A percentile compares a stretch with the other conserved stretches of the same genome.
Conservation (phyloP, 2,797 vertebrate species). For the Sebastes cheni region DNA sequence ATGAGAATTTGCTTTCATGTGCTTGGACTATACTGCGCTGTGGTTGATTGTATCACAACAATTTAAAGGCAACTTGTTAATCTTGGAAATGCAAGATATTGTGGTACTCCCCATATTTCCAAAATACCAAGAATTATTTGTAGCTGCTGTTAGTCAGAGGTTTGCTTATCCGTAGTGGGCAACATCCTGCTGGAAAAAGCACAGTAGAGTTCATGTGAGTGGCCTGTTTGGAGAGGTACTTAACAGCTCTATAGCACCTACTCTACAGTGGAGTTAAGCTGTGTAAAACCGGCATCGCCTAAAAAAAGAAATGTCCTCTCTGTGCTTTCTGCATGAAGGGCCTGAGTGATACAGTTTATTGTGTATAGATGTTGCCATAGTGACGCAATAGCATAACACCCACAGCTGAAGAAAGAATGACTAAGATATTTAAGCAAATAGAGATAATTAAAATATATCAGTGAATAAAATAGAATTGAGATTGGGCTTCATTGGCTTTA, state of each 20-base stretch:
- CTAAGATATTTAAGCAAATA: background rate
- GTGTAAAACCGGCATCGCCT: slow-evolving; percentile 30
- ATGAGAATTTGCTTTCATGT: slow-evolving; percentile 2
- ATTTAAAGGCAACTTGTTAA: background rate
- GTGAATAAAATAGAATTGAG: background rate
- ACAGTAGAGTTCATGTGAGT: slow-evolving; percentile 26
- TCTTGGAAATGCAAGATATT: background rate
- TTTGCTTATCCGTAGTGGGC: slow-evolving; percentile 18
- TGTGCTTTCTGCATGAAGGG: slow-evolving; percentile 17
- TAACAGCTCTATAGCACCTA: slow-evolving; percentile 37
- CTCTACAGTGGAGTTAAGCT: slow-evolving; percentile 41
- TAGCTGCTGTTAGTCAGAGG: slow-evolving; percentile 4
- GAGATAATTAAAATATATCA: background rate
- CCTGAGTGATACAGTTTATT: slow-evolving; percentile 6
- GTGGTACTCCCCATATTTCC: background rate
- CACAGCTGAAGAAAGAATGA: background rate
- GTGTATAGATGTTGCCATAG: slow-evolving; percentile 8
- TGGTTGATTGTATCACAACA: background rate
- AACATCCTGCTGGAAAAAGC: slow-evolving; percentile 29
- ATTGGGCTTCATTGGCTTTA: background rate
- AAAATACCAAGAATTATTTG: slow-evolving; percentile 3
- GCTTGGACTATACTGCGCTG: background rate
- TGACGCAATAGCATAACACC: background rate
- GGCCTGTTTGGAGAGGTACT: slow-evolving; percentile 49
- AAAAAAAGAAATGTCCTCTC: slow-evolving; percentile 33